Base-by-base conservation (phyloP, 2,113 vertebrate genomes). In the Perccottus glenii region DNA sequence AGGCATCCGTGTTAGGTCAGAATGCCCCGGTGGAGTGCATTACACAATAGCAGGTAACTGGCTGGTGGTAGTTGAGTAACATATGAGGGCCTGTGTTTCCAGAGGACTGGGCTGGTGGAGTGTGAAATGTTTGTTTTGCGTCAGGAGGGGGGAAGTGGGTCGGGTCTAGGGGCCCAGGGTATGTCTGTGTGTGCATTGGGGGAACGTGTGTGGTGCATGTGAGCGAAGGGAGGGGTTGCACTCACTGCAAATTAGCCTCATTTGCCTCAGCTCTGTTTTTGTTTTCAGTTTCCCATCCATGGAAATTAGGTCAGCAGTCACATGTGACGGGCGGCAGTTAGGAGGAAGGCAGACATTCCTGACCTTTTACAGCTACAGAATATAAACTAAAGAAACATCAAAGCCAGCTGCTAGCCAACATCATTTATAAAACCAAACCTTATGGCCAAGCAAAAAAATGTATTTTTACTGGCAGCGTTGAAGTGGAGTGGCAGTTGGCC, bases 241-340 rank as follows among this genome's bases (percentile, higher is more conserved):
- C 51, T 73, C 50, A 45, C 15, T 16, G 72, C 58, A 79, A 79
- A 85, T 73, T 73, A 64, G 67, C 70, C 79, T 83, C 55, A 75
- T 67, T 85, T 16, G 73, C 74, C 57, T 72, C 42, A 62, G 72
- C 67, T 71, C 50, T 89, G 72, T 77, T 87, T 85, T 88, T 86
- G 78, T 87, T 90, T 85, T 88, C 82, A 74, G 78, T 80, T 82
- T 77, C 78, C 47, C 73, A 64, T 84, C 80, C 77, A 45, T 64
- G 67, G 64, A 83, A 90, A 85, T 81, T 56, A 87, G 91, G 89
- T 91, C 87, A 91, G 73, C 60, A 11, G 87, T 86, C 75, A 78
- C 80, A 76, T 70, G 70, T 81, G 62, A 60, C 59, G 43, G 33
- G 59, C 55, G 66, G 51, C 40, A 70, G 73, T 63, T 58, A 57